Evolutionary conservation across 30 jellyfish, hydroid and myxozoan genomes (phyloP).

Genomic region (Hydractinia echinata): DNA sequence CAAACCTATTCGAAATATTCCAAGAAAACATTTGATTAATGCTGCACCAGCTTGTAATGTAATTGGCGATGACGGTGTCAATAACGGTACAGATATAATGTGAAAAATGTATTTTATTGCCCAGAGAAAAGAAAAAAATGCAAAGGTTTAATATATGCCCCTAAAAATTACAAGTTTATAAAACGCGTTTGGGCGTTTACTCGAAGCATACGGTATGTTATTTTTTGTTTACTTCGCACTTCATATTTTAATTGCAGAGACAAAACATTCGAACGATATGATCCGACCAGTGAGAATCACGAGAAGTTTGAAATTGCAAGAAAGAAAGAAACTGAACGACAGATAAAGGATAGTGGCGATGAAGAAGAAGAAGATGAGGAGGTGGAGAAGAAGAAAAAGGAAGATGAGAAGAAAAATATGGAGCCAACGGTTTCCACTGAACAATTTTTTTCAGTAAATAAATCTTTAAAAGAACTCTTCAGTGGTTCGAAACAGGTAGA

Average conservation of each 20-base stretch:
- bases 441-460: constrained; percentile 43
- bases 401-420: constrained; percentile 16
- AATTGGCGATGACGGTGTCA: too few relatives aligned
- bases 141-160: too few relatives aligned
- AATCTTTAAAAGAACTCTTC: constrained; percentile 40
- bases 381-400: neutral
- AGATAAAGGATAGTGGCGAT: neutral
- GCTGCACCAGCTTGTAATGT: too few relatives aligned
- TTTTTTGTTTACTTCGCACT: neutral
- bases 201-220: too few relatives aligned
- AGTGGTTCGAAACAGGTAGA: constrained; percentile 15
- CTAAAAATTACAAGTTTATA: neutral
- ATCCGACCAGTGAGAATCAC: constrained; percentile 54
- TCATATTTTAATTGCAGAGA: neutral
- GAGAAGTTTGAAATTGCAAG: constrained; percentile 37
- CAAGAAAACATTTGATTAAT: too few relatives aligned
- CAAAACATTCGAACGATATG: constrained; percentile 54
- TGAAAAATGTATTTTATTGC: too few relatives aligned
- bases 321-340: neutral
- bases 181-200: too few relatives aligned
- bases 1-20: too few relatives aligned
- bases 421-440: constrained; percentile 59
- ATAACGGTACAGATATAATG: too few relatives aligned
- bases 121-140: too few relatives aligned
- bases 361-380: neutral